Percentiles rank a stretch among this genome's conserved stretches.
These are phyloP conservation scores for Leiothrix lutea DNA, from an alignment of 2,113 vertebrate species.

Conservation along the genomic window DNA sequence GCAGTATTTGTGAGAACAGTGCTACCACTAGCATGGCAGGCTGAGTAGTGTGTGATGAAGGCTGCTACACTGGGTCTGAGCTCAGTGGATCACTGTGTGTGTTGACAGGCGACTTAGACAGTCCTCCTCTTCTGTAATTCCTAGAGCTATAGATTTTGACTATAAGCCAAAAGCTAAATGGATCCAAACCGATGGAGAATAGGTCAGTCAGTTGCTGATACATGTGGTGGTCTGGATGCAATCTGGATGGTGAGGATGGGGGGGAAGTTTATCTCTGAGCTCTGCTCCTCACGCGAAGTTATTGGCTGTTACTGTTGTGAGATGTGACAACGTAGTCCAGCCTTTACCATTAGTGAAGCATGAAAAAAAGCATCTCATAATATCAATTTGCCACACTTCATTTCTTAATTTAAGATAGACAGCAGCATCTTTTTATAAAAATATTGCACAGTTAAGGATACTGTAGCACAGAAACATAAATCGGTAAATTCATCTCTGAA, in stretches of 20 bases:
- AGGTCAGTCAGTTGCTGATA: not conserved
- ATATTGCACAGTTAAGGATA: not conserved
- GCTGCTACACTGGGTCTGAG: not conserved
- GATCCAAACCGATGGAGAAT: not conserved
- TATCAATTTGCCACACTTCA: not conserved
- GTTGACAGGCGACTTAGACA: not conserved
- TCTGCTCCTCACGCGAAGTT: not conserved
- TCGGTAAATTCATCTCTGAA: not conserved
- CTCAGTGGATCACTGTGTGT: not conserved
- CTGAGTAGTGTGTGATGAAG: not conserved
- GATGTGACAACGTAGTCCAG: not conserved
- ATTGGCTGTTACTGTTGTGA: not conserved
- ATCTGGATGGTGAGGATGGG: not conserved
- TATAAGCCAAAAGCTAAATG: slow-evolving; percentile 4
- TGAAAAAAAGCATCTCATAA: not conserved
- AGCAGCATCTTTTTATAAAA: not conserved
- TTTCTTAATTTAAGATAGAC: not conserved
- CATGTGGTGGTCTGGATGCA: not conserved
- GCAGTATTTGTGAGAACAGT: not conserved
- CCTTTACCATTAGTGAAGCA: not conserved
- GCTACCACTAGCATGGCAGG: not conserved
- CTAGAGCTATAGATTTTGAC: slow-evolving; percentile 8
- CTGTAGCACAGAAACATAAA: not conserved
- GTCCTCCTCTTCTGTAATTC: not conserved
- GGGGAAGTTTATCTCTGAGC: not conserved